Percentiles rank a stretch among this genome's conserved stretches.
Conservation (phyloP, 1,140 invertebrate genomes). For the Penaeus japonicus region DNA sequence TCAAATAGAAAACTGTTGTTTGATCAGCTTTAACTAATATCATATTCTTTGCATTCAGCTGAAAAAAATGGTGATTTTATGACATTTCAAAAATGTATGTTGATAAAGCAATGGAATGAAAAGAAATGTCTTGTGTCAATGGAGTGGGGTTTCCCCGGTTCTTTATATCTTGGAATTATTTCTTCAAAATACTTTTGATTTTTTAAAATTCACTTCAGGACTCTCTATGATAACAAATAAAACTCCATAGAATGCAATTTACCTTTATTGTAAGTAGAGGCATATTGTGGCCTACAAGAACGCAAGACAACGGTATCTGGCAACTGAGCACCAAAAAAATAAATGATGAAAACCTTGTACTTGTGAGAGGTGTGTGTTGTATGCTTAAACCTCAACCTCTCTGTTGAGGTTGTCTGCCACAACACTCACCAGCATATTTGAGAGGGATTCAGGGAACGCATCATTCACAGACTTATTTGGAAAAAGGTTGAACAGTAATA, state of each 20-base stretch:
- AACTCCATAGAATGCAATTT: not conserved
- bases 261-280: constrained; percentile 39
- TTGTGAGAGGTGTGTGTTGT: constrained; percentile 16
- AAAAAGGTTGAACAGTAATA: not conserved
- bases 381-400: too few species aligned
- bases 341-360: constrained; percentile 43
- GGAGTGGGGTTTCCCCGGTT: too few species aligned
- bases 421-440: constrained; percentile 4
- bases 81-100: too few species aligned
- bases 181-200: not conserved
- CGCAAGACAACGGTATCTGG: constrained; percentile 31
- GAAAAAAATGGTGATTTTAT: too few species aligned
- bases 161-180: too few species aligned
- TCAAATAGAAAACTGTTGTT: too few species aligned
- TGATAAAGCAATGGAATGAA: too few species aligned
- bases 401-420: too few species aligned
- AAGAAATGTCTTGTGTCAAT: too few species aligned
- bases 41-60: too few species aligned
- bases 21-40: too few species aligned
- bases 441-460: constrained; percentile 34
- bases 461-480: not conserved
- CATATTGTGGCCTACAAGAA: constrained; percentile 52
- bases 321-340: constrained; percentile 41
- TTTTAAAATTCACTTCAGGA: not conserved
- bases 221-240: not conserved